These are phyloP conservation scores for Petrolisthes manimaculis DNA, from an alignment of 2,888 invertebrate species.

Conservation along the genomic window DNA sequence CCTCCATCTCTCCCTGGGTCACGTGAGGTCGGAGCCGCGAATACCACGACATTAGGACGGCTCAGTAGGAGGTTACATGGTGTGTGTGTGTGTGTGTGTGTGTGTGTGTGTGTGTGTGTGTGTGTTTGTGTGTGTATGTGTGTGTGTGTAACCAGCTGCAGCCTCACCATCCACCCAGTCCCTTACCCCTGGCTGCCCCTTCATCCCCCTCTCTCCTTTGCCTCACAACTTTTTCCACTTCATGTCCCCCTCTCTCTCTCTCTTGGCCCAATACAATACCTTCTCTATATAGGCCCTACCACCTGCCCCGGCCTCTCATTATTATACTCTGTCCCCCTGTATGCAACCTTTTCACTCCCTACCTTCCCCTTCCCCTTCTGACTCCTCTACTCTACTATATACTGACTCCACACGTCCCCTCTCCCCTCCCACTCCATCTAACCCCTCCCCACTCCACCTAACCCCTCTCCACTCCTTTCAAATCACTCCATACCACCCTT, in stretches of 20 bases:
- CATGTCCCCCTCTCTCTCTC: not conserved
- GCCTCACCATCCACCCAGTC: not conserved
- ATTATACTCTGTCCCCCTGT: no score
- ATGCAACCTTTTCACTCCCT: no score
- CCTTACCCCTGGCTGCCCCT: not conserved
- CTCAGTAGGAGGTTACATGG: not conserved
- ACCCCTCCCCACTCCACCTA: no score
- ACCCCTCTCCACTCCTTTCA: no score
- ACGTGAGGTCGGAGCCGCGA: not conserved
- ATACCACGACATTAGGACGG: conserved; percentile 7
- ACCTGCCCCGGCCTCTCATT: no score
- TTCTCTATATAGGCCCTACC: no score
- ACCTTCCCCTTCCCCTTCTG: no score
- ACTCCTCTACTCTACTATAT: not conserved
- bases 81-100: no score
- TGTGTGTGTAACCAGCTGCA: not conserved
- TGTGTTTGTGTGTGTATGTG: no score
- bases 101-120: no score
- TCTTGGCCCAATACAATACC: no score
- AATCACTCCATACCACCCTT: no score
- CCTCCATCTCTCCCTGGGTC: not conserved
- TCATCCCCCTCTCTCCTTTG: not conserved
- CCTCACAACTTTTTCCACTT: not conserved
- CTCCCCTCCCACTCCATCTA: not conserved
- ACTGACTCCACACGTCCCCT: not conserved